Conservation (phyloP, 2,113 vertebrate genomes). For the Eudyptes chrysolophus region DNA sequence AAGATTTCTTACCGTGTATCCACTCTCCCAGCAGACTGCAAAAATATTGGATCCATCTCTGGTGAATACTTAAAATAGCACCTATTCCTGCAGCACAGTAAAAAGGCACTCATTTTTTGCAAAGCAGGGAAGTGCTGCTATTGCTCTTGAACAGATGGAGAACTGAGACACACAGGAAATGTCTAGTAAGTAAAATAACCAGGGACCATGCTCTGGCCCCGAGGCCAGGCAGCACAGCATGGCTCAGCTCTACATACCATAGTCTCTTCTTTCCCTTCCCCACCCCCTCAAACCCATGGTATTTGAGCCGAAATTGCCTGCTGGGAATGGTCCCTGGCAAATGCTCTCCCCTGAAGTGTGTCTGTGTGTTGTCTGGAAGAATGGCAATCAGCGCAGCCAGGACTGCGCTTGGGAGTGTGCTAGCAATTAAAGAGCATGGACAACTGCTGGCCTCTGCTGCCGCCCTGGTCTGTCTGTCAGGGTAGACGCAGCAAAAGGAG, state of each 20-base stretch:
- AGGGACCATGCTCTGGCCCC: not conserved
- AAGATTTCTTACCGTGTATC: not conserved
- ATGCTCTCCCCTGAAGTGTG: not conserved
- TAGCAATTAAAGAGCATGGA: not conserved
- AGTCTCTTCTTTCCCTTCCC: constrained; percentile 5
- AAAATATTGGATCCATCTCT: not conserved
- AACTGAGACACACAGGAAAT: constrained; percentile 49
- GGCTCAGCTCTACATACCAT: not conserved
- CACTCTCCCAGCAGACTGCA: not conserved
- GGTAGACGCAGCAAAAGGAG: not conserved
- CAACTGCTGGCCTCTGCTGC: not conserved
- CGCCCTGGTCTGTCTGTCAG: not conserved
- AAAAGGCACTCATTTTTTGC: not conserved
- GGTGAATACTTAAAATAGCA: constrained; percentile 37
- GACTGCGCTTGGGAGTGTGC: not conserved
- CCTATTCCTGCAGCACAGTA: constrained; percentile 31
- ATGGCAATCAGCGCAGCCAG: not conserved
- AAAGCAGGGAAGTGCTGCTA: not conserved
- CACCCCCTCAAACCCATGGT: not conserved
- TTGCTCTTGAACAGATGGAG: not conserved
- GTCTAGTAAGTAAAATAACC: constrained; percentile 40
- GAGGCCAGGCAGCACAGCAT: constrained; percentile 15
- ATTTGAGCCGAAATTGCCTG: constrained; percentile 1
- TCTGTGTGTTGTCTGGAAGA: constrained; percentile 18
- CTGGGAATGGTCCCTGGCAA: constrained; percentile 15